phyloP scores from a whole-genome alignment of 2,797 vertebrate species.

The Esox masquinongy region DNA sequence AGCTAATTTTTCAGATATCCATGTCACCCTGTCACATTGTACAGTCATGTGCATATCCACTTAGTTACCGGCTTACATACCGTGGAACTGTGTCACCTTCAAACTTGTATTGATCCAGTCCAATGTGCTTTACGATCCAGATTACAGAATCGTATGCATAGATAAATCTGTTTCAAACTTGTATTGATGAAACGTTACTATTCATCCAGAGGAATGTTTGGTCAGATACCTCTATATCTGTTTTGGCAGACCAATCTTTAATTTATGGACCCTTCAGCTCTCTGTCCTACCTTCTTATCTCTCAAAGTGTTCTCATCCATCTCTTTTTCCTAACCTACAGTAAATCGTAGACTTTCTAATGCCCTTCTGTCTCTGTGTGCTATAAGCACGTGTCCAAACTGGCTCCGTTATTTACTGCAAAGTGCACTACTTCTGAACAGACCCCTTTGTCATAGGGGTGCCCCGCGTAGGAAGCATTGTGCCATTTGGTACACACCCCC shows the following conservation, averaged over 20 bases:
- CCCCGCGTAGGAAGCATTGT: background rate
- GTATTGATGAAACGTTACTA: background rate
- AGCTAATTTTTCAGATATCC: background rate
- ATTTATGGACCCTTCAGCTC: background rate
- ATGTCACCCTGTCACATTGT: background rate
- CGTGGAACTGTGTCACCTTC: background rate
- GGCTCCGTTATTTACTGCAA: background rate
- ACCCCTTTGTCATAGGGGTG: background rate
- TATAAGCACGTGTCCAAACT: background rate
- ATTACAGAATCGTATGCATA: background rate
- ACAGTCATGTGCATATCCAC: background rate
- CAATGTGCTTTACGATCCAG: background rate
- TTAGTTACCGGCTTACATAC: background rate
- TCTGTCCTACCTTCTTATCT: background rate
- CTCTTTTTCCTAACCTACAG: background rate
- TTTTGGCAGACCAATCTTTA: background rate
- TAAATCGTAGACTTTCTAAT: background rate
- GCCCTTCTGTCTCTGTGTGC: background rate
- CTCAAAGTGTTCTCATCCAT: background rate
- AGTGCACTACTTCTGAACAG: background rate
- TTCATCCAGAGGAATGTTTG: background rate
- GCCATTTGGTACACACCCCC: background rate
- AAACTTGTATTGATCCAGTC: background rate
- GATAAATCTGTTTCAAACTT: conserved; percentile 1
- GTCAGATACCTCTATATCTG: background rate